These are phyloP conservation scores for Troides aeacus DNA, from an alignment of 2,888 invertebrate genomes.

Conservation along the genomic window DNA sequence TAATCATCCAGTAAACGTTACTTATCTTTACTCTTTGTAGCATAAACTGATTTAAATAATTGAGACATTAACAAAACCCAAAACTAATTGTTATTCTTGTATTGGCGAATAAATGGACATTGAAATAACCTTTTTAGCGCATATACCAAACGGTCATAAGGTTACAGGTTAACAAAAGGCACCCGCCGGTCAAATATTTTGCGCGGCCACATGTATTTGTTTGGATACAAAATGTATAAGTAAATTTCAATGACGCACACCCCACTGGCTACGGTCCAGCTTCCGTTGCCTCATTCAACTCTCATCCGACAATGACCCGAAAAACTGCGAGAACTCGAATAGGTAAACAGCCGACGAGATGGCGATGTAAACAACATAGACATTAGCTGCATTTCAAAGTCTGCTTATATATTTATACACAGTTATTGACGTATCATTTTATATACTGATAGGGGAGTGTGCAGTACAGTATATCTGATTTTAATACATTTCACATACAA, in stretches of 20 bases:
- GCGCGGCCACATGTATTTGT: slow-evolving; percentile 40
- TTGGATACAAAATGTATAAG: slow-evolving; percentile 51
- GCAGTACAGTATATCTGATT: neutral
- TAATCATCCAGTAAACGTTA: too few relatives aligned
- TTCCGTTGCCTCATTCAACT: slow-evolving; percentile 72
- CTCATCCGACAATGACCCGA: slow-evolving; percentile 71
- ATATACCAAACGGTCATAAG: too few relatives aligned
- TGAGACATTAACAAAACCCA: too few relatives aligned
- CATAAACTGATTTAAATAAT: too few relatives aligned
- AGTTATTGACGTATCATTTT: slow-evolving; percentile 8
- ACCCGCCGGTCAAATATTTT: slow-evolving; percentile 28
- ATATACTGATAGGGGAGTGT: neutral
- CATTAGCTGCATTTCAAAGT: slow-evolving; percentile 3
- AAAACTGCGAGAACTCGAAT: slow-evolving; percentile 38
- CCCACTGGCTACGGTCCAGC: slow-evolving; percentile 61
- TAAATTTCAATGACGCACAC: slow-evolving; percentile 65
- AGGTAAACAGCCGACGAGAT: slow-evolving; percentile 25
- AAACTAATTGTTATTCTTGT: too few relatives aligned
- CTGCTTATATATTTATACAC: neutral
- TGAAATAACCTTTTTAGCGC: too few relatives aligned
- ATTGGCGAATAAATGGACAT: too few relatives aligned
- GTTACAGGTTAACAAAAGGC: neutral
- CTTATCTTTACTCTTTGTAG: too few relatives aligned
- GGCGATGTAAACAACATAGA: slow-evolving; percentile 12
- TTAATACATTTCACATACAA: neutral